Conservation (phyloP, 2,888 invertebrate species). For the Blera fallax region DNA sequence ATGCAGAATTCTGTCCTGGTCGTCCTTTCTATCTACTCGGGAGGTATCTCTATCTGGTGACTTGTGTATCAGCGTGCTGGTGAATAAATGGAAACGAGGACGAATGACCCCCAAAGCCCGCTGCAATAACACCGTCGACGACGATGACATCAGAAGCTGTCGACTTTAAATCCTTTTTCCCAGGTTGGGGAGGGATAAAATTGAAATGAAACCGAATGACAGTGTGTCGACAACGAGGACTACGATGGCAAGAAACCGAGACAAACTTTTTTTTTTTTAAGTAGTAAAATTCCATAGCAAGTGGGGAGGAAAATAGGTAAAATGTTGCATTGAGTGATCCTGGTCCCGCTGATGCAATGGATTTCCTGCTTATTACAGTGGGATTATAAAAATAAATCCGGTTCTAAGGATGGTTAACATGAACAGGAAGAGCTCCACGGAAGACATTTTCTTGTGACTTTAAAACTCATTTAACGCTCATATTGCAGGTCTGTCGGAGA, state of each 20-base stretch:
- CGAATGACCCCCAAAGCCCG: slow-evolving; percentile 70
- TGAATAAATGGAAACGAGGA: slow-evolving; percentile 66
- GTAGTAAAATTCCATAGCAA: neutral
- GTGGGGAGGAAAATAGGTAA: neutral
- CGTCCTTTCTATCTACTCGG: neutral
- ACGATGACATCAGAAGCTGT: slow-evolving; percentile 54
- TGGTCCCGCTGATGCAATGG: slow-evolving; percentile 25
- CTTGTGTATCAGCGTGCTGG: slow-evolving; percentile 49
- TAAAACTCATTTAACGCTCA: too few relatives aligned
- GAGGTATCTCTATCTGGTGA: slow-evolving; percentile 43
- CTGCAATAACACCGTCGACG: slow-evolving; percentile 54
- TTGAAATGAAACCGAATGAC: slow-evolving; percentile 59
- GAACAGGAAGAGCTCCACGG: neutral
- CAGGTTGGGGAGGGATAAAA: slow-evolving; percentile 50
- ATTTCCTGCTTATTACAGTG: slow-evolving; percentile 36
- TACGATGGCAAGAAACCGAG: slow-evolving; percentile 10
- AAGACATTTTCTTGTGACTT: neutral
- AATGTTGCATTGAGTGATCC: slow-evolving; percentile 24
- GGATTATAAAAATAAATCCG: neutral
- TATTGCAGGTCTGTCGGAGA: too few relatives aligned
- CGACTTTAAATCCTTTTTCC: slow-evolving; percentile 52
- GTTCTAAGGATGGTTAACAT: neutral
- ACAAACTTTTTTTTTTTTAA: neutral
- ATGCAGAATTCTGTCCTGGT: slow-evolving; percentile 40
- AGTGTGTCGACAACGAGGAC: slow-evolving; percentile 49